Evolutionary conservation across 2,888 invertebrate species (phyloP), one percentile per base, ranked within the genome.

Genomic region (Bimastos eiseni): DNA sequence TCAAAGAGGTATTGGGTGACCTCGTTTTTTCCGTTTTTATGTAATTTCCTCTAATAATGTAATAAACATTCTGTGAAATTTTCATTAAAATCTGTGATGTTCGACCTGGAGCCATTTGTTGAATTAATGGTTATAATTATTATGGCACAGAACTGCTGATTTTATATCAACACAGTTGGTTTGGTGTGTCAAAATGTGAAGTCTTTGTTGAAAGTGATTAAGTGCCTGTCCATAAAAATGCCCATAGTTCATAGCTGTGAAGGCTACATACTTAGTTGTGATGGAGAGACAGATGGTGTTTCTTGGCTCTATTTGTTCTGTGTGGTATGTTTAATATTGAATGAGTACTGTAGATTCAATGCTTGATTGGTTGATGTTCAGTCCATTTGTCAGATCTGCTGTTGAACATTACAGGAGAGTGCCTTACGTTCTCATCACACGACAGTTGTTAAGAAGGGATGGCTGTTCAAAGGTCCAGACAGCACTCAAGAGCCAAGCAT

Each of bases 381-480:
- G 17, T 84, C 34, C 83, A 83, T 89, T 36, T 55, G n/a, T 33
- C 88, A 30, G 89, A 90, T 41, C 34, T 33, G 13, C 36, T 36
- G 24, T n/a, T 70, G 15, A 6, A 41, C 15, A 41, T 11, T n/a
- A 24, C 90, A 91, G 91, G 92, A 91, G 33, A 91, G 89, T 41
- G 70, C 90, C 3, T 86, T 89, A 41, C 89, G 83, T 84, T 86
- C 88, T 21, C 89, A 89, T 24, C 34, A 90, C 19, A 89, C 92
- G 86, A 89, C 91, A 88, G 97, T 98, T 92, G 97, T 97, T 90
- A 98, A 98, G 95, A 97, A 98, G 95, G 98, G 98, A 0, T 98
- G 97, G 96, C 95, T 98, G 93, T 96, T 97, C 95, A 98, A 98
- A 95, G 98, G 98, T 88, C 98, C 98, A 17, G 98, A 98, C 95